Percentiles rank a stretch among this genome's conserved stretches.
Evolutionary conservation across 2,113 vertebrate genomes (phyloP).

Genomic region (Syngnathus floridae): DNA sequence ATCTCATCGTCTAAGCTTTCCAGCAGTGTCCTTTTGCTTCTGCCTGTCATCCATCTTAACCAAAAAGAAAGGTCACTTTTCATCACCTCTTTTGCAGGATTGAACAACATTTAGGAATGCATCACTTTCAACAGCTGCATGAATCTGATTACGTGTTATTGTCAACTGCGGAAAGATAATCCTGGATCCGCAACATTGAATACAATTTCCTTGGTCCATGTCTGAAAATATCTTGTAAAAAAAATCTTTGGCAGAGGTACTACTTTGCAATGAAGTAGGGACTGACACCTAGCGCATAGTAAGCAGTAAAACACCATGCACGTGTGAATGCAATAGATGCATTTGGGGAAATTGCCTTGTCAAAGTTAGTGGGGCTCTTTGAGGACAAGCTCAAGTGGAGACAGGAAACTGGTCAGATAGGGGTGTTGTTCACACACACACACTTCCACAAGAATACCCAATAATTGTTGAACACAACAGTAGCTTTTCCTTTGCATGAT

Average conservation of each 20-base stretch:
- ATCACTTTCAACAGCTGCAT: constrained; percentile 8
- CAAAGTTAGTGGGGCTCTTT: constrained; percentile 14
- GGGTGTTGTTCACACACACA: constrained; percentile 15
- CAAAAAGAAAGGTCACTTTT: constrained; percentile 33
- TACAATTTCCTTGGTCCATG: not conserved
- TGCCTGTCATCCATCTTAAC: constrained; percentile 30
- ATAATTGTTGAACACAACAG: constrained; percentile 14
- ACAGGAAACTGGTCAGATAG: constrained; percentile 22
- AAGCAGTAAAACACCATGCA: not conserved
- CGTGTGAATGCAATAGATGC: constrained; percentile 8
- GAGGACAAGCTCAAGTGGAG: constrained; percentile 19
- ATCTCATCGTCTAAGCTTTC: constrained; percentile 48
- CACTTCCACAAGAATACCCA: constrained; percentile 18
- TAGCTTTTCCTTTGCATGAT: constrained; percentile 2
- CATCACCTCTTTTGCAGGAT: not conserved
- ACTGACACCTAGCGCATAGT: not conserved
- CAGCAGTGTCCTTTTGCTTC: constrained; percentile 30
- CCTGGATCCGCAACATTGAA: not conserved
- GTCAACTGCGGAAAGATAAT: not conserved
- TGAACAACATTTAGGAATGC: constrained; percentile 3
- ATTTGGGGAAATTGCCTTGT: constrained; percentile 3
- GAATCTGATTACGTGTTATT: not conserved
- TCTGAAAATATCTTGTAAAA: not conserved
- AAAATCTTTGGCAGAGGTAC: not conserved
- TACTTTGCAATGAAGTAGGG: not conserved